Evolutionary conservation across 2,888 invertebrate genomes (phyloP).

Genomic region (Hypsopygia costalis): DNA sequence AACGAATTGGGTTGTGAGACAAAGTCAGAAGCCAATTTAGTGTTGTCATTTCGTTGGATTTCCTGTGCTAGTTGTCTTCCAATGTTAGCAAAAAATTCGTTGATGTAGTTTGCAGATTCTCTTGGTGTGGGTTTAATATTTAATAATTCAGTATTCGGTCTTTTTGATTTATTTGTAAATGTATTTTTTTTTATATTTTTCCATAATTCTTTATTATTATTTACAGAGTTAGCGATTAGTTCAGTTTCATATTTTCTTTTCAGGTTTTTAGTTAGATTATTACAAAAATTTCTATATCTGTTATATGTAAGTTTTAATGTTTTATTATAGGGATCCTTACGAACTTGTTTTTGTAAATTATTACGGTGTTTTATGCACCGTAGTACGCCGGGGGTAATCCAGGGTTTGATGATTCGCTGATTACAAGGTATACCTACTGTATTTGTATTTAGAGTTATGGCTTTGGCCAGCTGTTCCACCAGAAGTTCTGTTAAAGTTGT

Average conservation of each 20-base stretch:
- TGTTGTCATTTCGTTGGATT: no score
- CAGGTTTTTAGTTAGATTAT: background rate
- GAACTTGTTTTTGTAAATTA: constrained; percentile 5
- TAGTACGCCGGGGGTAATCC: constrained; percentile 1
- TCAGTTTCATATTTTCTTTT: constrained; percentile 4
- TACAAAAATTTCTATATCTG: constrained; percentile 1
- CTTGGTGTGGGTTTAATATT: no score
- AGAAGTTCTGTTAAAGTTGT: background rate
- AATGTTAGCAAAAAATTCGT: no score
- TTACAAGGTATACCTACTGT: background rate
- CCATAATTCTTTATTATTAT: background rate
- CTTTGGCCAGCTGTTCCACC: background rate
- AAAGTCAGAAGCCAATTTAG: no score
- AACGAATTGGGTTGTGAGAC: no score
- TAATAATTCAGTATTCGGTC: no score
- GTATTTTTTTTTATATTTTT: constrained; percentile 1
- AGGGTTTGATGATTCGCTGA: constrained; percentile 2
- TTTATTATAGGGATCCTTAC: background rate
- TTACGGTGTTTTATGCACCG: constrained; percentile 1
- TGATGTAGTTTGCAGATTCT: no score
- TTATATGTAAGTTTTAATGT: constrained; percentile 2
- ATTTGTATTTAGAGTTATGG: constrained; percentile 1
- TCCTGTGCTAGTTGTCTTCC: no score
- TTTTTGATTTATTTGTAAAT: background rate
- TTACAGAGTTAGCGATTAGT: background rate